phyloP scores from a whole-genome alignment of 2,888 invertebrate species.

The Volucella inflata region DNA sequence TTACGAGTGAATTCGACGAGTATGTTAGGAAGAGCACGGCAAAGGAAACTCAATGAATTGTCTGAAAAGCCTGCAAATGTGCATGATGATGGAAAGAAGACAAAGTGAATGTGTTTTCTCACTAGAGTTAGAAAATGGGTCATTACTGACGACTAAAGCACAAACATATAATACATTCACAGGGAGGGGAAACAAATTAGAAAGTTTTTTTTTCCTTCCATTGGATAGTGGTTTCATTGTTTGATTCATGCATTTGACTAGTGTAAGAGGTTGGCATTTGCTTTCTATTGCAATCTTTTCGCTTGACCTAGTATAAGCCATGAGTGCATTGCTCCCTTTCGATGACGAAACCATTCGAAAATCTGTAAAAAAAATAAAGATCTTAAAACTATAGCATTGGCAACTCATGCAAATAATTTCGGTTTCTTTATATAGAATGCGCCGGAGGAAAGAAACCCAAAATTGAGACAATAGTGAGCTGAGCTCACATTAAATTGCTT shows the following conservation, averaged over 20 bases:
- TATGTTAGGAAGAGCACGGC: constrained; percentile 1
- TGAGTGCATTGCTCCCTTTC: constrained; percentile 36
- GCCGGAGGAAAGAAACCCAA: not conserved
- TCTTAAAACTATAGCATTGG: constrained; percentile 6
- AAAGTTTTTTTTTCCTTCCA: constrained; percentile 51
- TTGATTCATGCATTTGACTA: constrained; percentile 15
- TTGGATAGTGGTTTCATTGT: constrained; percentile 36
- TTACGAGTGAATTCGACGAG: not conserved
- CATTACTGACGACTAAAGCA: not conserved
- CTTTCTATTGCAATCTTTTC: constrained; percentile 44
- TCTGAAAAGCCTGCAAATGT: constrained; percentile 5
- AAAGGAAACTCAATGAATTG: constrained; percentile 20
- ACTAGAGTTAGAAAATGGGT: constrained; percentile 54
- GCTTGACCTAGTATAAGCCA: constrained; percentile 23
- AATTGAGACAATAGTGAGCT: constrained; percentile 12
- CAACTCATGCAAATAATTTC: constrained; percentile 50
- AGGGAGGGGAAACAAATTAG: constrained; percentile 44
- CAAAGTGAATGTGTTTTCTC: constrained; percentile 60
- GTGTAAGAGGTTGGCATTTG: constrained; percentile 10
- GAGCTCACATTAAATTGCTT: constrained; percentile 16
- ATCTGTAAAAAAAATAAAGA: not conserved
- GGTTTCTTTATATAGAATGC: constrained; percentile 41
- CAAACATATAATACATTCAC: not conserved
- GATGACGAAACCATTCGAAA: not conserved
- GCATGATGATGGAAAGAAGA: constrained; percentile 27